Conservation (phyloP, 2,113 vertebrate species). For the Barbus barbus region DNA sequence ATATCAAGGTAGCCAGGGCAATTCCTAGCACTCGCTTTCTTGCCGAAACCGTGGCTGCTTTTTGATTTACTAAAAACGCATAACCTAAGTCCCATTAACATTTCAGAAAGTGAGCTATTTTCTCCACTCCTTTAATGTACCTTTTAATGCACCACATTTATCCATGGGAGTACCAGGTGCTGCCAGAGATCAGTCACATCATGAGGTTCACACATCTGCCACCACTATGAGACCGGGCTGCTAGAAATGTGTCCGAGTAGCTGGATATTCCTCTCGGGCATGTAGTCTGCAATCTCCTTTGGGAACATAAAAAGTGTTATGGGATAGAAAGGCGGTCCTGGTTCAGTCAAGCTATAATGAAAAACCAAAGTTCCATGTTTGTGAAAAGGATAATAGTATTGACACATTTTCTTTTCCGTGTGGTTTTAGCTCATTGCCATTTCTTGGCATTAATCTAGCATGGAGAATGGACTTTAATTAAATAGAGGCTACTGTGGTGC, state of each 20-base stretch:
- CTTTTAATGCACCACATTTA: slow-evolving; percentile 48
- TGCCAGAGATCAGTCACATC: slow-evolving; percentile 2
- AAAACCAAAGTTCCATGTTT: neutral
- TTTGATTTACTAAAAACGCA: slow-evolving; percentile 57
- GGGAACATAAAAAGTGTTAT: neutral
- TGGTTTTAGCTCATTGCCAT: slow-evolving; percentile 5
- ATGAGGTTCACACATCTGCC: slow-evolving; percentile 33
- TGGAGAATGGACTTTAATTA: slow-evolving; percentile 34
- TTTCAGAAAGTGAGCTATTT: slow-evolving; percentile 60
- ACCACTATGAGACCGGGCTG: neutral
- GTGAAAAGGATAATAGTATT: neutral
- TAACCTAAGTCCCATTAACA: slow-evolving; percentile 57
- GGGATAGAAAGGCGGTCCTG: neutral
- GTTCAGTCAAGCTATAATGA: slow-evolving; percentile 1
- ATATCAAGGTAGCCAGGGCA: slow-evolving; percentile 37
- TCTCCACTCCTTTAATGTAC: slow-evolving; percentile 46
- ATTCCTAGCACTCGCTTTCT: neutral
- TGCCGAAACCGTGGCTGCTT: slow-evolving; percentile 9
- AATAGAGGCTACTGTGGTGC: neutral
- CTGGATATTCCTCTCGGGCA: neutral
- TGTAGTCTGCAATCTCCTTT: neutral
- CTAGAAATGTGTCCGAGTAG: neutral
- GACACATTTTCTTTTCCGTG: neutral
- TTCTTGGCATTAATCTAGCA: slow-evolving; percentile 17
- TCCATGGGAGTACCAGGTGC: slow-evolving; percentile 28